Conservation (phyloP, 2,113 vertebrate species). For the Pelvicachromis taeniatus region DNA sequence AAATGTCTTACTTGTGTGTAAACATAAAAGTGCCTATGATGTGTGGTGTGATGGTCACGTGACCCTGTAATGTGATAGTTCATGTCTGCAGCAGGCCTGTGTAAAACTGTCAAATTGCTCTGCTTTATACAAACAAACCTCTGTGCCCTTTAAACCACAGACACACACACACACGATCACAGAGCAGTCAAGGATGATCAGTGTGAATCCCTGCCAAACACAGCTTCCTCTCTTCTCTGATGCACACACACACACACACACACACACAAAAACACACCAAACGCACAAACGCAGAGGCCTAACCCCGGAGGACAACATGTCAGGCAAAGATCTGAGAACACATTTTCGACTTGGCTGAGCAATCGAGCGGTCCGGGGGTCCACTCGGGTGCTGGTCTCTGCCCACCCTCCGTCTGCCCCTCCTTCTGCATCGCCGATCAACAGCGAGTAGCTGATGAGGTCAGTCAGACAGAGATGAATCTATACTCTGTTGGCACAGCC, state of each 20-base stretch:
- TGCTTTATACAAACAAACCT: constrained; percentile 4
- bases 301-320: constrained; percentile 64
- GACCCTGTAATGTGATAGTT: background rate
- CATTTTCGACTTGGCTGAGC: constrained; percentile 72
- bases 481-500: constrained; percentile 38
- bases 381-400: constrained; percentile 58
- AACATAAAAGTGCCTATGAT: background rate
- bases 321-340: constrained; percentile 74
- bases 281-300: constrained; percentile 22
- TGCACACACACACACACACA: constrained; percentile 12
- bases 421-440: constrained; percentile 41
- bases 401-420: constrained; percentile 45
- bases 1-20: background rate
- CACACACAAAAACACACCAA: background rate
- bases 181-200: constrained; percentile 50
- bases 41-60: background rate
- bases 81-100: background rate
- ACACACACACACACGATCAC: background rate
- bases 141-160: constrained; percentile 3
- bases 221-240: constrained; percentile 24
- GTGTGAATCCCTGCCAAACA: constrained; percentile 49
- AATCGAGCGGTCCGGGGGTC: constrained; percentile 61
- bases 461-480: constrained; percentile 57
- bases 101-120: constrained; percentile 7
- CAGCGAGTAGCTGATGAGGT: constrained; percentile 45